Base-by-base conservation (phyloP, 2,113 vertebrate species). In the Odontesthes bonariensis region DNA sequence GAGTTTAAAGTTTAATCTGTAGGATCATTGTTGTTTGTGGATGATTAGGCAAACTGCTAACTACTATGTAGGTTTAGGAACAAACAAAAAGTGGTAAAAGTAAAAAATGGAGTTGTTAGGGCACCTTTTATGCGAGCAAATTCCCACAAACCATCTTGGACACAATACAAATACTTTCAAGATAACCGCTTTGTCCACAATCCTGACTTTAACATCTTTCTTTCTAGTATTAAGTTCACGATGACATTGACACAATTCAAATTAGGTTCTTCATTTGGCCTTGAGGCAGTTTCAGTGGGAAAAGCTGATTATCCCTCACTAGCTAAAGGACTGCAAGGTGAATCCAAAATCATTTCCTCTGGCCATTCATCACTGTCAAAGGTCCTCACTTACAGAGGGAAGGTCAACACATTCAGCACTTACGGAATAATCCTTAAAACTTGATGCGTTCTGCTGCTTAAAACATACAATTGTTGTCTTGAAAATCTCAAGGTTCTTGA, bases 21-120 rank as follows among this genome's bases (percentile, higher is more conserved):
- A 33, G 63, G 57, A 69, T 73, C 58, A 52, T 74, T 69, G 84
- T 75, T 76, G 78, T 84, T 86, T 81, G 79, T 19, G 58, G 82
- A 69, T 69, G 65, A 89, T 89, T 86, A 88, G 46, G 88, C 81
- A 85, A 81, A 89, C 86, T 62, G 51, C 69, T 35, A 64, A 59
- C 67, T 72, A 83, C 86, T 82, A 81, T 83, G 79, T 78, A 69
- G 83, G 35, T 38, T 7, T 10, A 10, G 35, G 35, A 38, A 38
- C 35, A 38, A 10, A 8, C 10, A 38, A 27, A 27, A 38, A 38
- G 35, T 38, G 35, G 35, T 6, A 10, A 38, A 38, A n/a, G n/a
- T n/a, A n/a, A n/a, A 38, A 38, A 38, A 5, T 8, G 5, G 35
- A 38, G 35, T 38, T 38, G 35, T 38, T 10, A 38, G 35, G 10